These are phyloP conservation scores for Xerus inauris DNA, from an alignment of 2,113 vertebrate species.

Conservation along the genomic window DNA sequence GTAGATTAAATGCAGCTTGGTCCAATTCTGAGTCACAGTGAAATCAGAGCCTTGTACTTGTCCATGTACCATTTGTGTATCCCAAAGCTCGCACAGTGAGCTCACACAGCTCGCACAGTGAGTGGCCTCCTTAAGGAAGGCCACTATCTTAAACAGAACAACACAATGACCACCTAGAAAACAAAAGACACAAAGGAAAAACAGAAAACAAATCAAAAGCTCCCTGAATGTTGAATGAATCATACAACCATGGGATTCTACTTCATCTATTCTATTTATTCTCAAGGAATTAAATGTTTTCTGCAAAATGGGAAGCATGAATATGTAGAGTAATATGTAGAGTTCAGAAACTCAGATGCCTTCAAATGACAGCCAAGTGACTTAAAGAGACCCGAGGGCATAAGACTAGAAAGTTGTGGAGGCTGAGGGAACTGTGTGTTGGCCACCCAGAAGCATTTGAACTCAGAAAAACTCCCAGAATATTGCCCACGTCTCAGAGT, in stretches of 20 bases:
- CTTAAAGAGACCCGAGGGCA: not conserved
- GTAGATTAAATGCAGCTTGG: not conserved
- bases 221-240: not conserved
- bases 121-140: too few species aligned
- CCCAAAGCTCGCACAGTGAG: too few species aligned
- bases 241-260: not conserved
- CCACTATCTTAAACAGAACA: not conserved
- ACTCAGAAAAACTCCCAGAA: not conserved
- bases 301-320: not conserved
- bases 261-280: not conserved
- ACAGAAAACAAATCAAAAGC: too few species aligned
- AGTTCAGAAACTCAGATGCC: not conserved
- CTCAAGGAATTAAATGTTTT: slow-evolving; percentile 32
- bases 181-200: too few species aligned
- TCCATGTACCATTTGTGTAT: not conserved
- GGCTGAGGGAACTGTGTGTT: not conserved
- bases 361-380: not conserved
- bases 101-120: too few species aligned
- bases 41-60: not conserved
- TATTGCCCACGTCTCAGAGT: not conserved
- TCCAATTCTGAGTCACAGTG: not conserved
- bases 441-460: not conserved
- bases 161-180: not conserved
- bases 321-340: not conserved
- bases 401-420: not conserved